Conservation (phyloP, 2,113 vertebrate species). For the Atlantisia rogersi region DNA sequence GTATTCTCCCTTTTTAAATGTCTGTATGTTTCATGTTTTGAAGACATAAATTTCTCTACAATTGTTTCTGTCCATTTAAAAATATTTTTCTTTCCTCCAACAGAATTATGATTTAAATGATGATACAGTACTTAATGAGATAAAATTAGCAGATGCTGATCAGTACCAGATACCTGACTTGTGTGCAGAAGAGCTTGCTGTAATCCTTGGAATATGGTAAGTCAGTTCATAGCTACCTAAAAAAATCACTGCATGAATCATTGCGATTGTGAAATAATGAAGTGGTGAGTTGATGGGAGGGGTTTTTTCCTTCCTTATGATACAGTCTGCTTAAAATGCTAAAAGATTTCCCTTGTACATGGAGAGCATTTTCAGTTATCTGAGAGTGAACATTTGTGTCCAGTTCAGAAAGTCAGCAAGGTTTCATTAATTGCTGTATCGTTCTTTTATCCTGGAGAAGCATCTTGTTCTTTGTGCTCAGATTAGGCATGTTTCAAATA, state of each 20-base stretch:
- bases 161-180: slow-evolving; percentile 86
- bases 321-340: not conserved
- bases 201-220: slow-evolving; percentile 93
- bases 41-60: not conserved
- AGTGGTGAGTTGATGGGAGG: not conserved
- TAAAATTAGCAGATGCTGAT: slow-evolving; percentile 85
- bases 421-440: not conserved
- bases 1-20: not conserved
- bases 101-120: slow-evolving; percentile 90
- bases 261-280: not conserved
- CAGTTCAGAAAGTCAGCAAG: not conserved
- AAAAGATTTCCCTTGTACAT: not conserved
- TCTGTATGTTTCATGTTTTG: not conserved
- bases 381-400: not conserved
- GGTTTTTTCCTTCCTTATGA: not conserved
- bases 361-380: not conserved
- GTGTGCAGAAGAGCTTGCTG: slow-evolving; percentile 91
- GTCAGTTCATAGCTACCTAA: slow-evolving; percentile 2
- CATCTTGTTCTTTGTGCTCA: not conserved
- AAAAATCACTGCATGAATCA: not conserved
- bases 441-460: not conserved
- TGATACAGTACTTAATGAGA: slow-evolving; percentile 89
- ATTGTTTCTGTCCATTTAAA: not conserved
- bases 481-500: not conserved
- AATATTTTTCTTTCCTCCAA: not conserved